Evolutionary conservation across 2,797 vertebrate species (phyloP).

Genomic region (Pygocentrus nattereri): DNA sequence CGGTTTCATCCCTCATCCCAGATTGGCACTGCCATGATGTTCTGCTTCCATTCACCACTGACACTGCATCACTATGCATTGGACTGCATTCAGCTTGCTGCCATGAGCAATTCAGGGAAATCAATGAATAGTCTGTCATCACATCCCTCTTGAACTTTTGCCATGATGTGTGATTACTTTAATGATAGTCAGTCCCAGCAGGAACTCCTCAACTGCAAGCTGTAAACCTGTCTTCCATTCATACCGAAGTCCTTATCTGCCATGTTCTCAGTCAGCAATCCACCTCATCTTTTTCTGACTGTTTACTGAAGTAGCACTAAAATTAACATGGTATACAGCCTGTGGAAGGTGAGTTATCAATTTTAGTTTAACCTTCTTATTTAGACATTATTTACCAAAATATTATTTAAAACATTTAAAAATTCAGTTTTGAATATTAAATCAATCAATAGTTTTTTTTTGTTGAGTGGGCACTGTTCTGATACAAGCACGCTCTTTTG

Average conservation of each 20-base stretch:
- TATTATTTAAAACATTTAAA: too few species aligned
- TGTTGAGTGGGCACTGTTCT: too few species aligned
- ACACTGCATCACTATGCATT: background rate
- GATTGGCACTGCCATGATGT: background rate
- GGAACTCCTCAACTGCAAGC: background rate
- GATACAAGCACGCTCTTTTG: too few species aligned
- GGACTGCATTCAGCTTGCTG: background rate
- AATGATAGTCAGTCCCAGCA: background rate
- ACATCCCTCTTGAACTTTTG: background rate
- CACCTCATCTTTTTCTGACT: background rate
- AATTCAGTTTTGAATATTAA: too few species aligned
- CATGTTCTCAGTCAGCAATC: background rate
- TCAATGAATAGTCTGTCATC: background rate
- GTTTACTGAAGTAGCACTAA: too few species aligned
- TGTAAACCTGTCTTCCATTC: background rate
- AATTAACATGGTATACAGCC: too few species aligned
- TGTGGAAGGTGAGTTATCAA: too few species aligned
- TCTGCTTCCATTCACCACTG: background rate
- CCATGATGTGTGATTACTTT: background rate
- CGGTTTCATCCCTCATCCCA: background rate
- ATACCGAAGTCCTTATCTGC: background rate
- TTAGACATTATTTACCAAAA: too few species aligned
- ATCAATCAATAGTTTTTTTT: too few species aligned
- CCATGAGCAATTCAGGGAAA: background rate
- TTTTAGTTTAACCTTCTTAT: too few species aligned